Base-by-base conservation (phyloP, 35 echinoderm and acorn worm genomes). In the Patiria miniata region DNA sequence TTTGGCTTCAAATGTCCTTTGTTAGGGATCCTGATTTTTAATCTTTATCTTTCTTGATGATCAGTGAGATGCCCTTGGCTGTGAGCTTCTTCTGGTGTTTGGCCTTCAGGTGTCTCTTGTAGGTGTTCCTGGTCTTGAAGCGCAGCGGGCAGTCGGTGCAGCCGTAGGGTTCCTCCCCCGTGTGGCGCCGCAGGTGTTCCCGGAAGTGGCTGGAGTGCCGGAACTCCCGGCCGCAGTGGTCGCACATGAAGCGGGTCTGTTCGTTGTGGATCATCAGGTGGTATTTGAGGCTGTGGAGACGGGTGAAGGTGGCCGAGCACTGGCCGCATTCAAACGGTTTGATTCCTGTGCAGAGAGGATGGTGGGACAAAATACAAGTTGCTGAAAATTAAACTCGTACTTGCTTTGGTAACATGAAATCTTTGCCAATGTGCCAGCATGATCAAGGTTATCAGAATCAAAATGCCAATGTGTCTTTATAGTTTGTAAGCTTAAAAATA, bases 261-360 rank as follows among this genome's bases (percentile, higher is more conserved):
- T 94, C 81, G 73, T 99, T 99, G 79, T 99, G 96, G 40, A 99
- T 99, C 96, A 99, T 99, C 89, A 94, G 94, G 78, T 99, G 96
- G 68, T 99, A 99, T 47, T 99, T 99, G 17, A 99, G 93, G 68
- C 96, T 99, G 76, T 99, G 96, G 19, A 94, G 91, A 37, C 96
- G 89, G 40, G 96, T 99, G 83, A 99, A 99, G 10, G 96, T 94
- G n/a, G 96, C 92, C 50, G 81, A 68, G 52, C 96, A 99, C 33
- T 92, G 40, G 26, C 86, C 55, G 65, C 96, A 99, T 52, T 91
- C 69, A 60, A 88, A 99, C 58, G 96, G 96, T 79, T 99, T 99
- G 77, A 99, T 99, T 40, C 96, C 96, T 99, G 83, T 10, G 52
- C 12, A 47, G 42, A 47, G 42, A 47, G n/a, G n/a, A 47, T 6